Evolutionary conservation across 2,797 vertebrate species (phyloP), one percentile per base, ranked within the genome.

Genomic region (Sebastes ruberrimus): DNA sequence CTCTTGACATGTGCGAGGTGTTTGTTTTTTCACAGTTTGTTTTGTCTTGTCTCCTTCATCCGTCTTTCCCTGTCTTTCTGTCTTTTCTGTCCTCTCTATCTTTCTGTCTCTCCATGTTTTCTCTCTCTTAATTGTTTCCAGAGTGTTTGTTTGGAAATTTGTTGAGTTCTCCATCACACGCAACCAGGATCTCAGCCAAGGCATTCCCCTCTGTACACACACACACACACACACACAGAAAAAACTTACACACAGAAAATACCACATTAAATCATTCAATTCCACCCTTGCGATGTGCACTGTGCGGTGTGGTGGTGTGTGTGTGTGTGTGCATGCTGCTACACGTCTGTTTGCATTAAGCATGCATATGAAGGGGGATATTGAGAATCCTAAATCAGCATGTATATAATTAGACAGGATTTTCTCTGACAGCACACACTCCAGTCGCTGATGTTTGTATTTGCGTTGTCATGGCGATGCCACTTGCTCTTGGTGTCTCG

Each of bases 111-210:
- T 80, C 71, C 38, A n/a, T 81, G 72, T 87, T 85, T 49, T 86
- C 76, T 65, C 49, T 69, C 33, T 90, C 75, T 86, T 92, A 94
- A 94, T 93, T 92, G 90, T 88, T 94, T 94, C 93, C 94, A 93
- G 92, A 93, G 87, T 93, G 89, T 93, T 94, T 94, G 92, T 93
- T 93, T 93, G 92, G 86, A 93, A 93, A 92, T 90, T 89, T 92
- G 88, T 91, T 88, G 86, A 89, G 88, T 87, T 92, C 86, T 89
- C 86, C 89, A 92, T 94, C 90, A 93, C 94, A 94, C 90, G 83
- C 93, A 89, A 92, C 84, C 88, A 86, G 77, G 60, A 88, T 75
- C 20, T 33, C 60, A 74, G 90, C 93, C 94, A 94, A 92, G 76
- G 70, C 80, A 87, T 86, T 84, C 74, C 83, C 87, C 80, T 79